Evolutionary conservation across 2,797 vertebrate species (phyloP).

Genomic region (Eremophila alpestris): DNA sequence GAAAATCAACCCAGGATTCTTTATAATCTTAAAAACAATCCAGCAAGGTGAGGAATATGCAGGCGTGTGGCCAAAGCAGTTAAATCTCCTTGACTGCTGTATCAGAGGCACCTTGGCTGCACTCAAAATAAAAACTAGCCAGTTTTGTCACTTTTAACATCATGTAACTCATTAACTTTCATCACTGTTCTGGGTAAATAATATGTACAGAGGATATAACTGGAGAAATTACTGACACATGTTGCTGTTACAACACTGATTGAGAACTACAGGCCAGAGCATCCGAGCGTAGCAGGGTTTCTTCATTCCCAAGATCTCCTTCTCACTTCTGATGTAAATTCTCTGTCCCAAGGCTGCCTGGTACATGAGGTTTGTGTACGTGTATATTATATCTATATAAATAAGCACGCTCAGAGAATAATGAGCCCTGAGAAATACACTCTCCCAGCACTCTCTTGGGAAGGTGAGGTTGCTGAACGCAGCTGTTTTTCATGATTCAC

Average conservation of each 20-base stretch:
- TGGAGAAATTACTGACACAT: constrained; percentile 57
- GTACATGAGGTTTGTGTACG: constrained; percentile 35
- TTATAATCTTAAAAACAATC: neutral
- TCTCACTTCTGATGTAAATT: constrained; percentile 45
- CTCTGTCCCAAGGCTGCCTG: neutral
- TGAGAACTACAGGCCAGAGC: constrained; percentile 29
- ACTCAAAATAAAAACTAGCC: constrained; percentile 38
- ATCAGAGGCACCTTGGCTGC: neutral
- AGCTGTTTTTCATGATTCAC: constrained; percentile 63
- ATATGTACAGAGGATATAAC: neutral
- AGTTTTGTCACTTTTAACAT: constrained; percentile 41
- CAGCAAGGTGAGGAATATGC: neutral
- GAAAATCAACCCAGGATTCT: neutral
- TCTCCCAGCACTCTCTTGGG: constrained; percentile 39
- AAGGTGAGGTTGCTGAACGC: neutral
- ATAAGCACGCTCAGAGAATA: constrained; percentile 29
- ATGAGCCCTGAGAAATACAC: constrained; percentile 17
- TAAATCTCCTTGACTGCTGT: constrained; percentile 4
- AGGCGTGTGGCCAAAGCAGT: neutral
- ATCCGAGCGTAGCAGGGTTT: neutral
- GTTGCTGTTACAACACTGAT: constrained; percentile 39
- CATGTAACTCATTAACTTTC: constrained; percentile 59
- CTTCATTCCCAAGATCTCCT: constrained; percentile 11
- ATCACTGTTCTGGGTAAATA: constrained; percentile 46
- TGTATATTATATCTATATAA: constrained; percentile 42